Percentiles rank a stretch among this genome's conserved stretches.
phyloP scores from a whole-genome alignment of 2,113 vertebrate species.

The Microtus oregoni region DNA sequence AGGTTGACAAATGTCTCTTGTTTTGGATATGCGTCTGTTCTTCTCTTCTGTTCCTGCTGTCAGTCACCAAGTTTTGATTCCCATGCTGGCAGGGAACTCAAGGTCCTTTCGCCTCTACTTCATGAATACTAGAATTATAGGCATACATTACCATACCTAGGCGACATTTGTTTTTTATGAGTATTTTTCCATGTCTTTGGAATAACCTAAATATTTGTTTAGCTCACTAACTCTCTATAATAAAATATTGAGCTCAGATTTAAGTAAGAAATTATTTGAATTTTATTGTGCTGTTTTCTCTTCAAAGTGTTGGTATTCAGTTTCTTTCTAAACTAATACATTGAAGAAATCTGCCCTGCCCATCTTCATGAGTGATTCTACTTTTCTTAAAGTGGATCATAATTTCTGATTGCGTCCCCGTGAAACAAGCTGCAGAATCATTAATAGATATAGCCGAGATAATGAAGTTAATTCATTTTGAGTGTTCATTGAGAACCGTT shows the following conservation, averaged over 20 bases:
- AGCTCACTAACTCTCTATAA: neutral
- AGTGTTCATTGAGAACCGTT: slow-evolving; percentile 20
- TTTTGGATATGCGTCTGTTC: neutral
- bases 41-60: neutral
- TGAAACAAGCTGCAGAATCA: slow-evolving; percentile 30
- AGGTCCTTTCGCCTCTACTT: neutral
- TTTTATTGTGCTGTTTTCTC: neutral
- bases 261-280: slow-evolving; percentile 41
- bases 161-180: neutral
- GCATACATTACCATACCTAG: neutral
- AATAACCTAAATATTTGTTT: neutral
- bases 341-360: slow-evolving; percentile 14
- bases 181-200: neutral
- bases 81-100: too few species aligned
- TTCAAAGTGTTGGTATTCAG: slow-evolving; percentile 10
- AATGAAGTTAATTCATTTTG: slow-evolving; percentile 59
- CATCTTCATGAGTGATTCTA: slow-evolving; percentile 1
- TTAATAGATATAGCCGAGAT: slow-evolving; percentile 16
- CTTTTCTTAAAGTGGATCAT: slow-evolving; percentile 20
- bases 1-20: neutral
- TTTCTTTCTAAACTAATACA: neutral
- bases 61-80: neutral
- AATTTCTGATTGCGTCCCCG: neutral
- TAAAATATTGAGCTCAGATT: slow-evolving; percentile 24
- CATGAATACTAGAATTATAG: neutral